Conservation (phyloP, 2,797 vertebrate species). For the Coregonus sp. region DNA sequence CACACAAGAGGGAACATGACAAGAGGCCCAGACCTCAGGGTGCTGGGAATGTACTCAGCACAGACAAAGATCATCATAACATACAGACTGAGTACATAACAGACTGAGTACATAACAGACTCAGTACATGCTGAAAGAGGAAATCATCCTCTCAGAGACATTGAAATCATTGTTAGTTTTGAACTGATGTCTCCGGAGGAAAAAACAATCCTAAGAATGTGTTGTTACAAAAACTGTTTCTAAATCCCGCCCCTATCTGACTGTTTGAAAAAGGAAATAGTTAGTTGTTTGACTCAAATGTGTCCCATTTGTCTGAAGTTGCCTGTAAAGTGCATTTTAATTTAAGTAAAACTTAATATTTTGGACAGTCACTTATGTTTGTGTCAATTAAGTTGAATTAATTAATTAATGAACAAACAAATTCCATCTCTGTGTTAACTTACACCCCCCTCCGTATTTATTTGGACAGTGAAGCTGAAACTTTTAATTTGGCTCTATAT, state of each 20-base stretch:
- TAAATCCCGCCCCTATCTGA: slow-evolving; percentile 5
- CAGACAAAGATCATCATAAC: slow-evolving; percentile 5
- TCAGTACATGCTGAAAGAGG: slow-evolving; percentile 28
- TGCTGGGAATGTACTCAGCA: slow-evolving; percentile 30
- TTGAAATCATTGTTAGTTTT: slow-evolving; percentile 38
- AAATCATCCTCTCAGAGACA: slow-evolving; percentile 35
- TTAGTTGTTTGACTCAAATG: no score
- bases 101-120: slow-evolving; percentile 12
- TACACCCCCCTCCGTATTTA: neutral
- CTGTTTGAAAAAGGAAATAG: neutral
- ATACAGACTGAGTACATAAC: slow-evolving; percentile 7
- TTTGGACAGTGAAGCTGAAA: no score
- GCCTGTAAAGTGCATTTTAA: no score
- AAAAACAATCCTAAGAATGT: slow-evolving; percentile 60
- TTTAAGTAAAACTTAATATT: slow-evolving; percentile 21
- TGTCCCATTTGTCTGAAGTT: no score
- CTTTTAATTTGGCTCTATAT: no score
- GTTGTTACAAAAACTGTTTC: slow-evolving; percentile 37
- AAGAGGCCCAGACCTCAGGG: slow-evolving; percentile 43
- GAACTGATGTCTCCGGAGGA: slow-evolving; percentile 46
- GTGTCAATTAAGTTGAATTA: neutral
- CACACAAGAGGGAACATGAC: slow-evolving; percentile 53
- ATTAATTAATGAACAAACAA: no score
- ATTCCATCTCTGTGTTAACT: neutral
- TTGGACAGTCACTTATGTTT: slow-evolving; percentile 10